Evolutionary conservation across 2,888 invertebrate genomes (phyloP), one percentile per base, ranked within the genome.

Genomic region (Hylaea fasciaria): DNA sequence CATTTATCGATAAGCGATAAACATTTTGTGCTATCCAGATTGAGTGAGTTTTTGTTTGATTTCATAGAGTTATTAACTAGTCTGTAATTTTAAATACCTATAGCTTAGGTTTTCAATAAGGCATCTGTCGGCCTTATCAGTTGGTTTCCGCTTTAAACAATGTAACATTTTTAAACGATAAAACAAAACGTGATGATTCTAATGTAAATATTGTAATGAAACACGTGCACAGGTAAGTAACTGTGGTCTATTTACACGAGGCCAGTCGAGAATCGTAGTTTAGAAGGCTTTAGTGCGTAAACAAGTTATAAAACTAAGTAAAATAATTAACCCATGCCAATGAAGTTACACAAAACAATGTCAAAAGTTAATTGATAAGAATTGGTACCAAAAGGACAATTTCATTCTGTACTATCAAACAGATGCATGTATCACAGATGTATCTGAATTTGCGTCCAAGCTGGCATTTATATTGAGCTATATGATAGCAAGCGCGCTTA

Each of bases 181-280:
- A 44, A 32, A 47, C 35, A 35, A 47, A 47, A 47, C 47, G 35
- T 47, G 47, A 46, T 32, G 9, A 13, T 35, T 47, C 13, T 22
- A 45, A 47, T 35, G 47, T 47, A 35, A 47, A 47, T 47, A 47
- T 47, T 16, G 40, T 40, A 32, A 32, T 43, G 16, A 51, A 51
- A 57, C 43, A 29, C 43, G 29, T 51, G 22, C 39, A 44, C n/a
- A 17, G 44, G 44, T 44, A 22, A 22, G 4, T 22, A 8, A 11
- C 22, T 9, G n/a, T n/a, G 44, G 13, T 13, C 8, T 28, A 14
- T 45, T 35, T 35, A 47, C 32, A 47, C 47, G 47, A 12, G 47
- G 13, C 29, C 28, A 13, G 13, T 45, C 28, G 29, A n/a, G 17
- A 17, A 16, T 43, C 10, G 1, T 5, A 1, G n/a, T n/a, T 17